These are phyloP conservation scores for Picus viridis DNA, from an alignment of 2,797 vertebrate species.

Conservation along the genomic window DNA sequence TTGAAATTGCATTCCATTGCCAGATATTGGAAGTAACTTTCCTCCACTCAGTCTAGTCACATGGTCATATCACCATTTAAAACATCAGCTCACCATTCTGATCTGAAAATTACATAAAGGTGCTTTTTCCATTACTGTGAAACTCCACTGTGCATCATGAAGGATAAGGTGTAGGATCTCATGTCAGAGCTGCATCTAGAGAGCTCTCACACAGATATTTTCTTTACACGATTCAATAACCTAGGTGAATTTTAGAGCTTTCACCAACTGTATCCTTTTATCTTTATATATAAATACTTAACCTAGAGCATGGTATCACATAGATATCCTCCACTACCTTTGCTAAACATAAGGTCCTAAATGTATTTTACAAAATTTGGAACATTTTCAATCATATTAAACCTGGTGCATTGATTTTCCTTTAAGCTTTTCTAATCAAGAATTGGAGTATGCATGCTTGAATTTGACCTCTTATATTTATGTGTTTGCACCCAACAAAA, in stretches of 20 bases:
- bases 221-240: neutral
- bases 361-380: neutral
- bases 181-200: neutral
- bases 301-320: neutral
- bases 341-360: neutral
- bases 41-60: neutral
- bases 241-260: neutral
- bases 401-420: neutral
- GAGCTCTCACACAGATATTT: neutral
- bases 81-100: neutral
- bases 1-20: constrained; percentile 31
- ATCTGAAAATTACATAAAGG: constrained; percentile 4
- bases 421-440: neutral
- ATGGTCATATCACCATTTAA: constrained; percentile 13
- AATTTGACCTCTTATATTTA: neutral
- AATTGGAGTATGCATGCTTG: neutral
- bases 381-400: neutral
- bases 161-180: neutral
- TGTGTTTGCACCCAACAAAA: neutral
- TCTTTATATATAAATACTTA: neutral
- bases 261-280: neutral
- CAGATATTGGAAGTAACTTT: neutral
- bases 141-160: neutral
- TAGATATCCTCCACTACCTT: neutral
- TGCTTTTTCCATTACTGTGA: neutral